Evolutionary conservation across 2,888 invertebrate genomes (phyloP).

Genomic region (Scaptomyza polygonia): DNA sequence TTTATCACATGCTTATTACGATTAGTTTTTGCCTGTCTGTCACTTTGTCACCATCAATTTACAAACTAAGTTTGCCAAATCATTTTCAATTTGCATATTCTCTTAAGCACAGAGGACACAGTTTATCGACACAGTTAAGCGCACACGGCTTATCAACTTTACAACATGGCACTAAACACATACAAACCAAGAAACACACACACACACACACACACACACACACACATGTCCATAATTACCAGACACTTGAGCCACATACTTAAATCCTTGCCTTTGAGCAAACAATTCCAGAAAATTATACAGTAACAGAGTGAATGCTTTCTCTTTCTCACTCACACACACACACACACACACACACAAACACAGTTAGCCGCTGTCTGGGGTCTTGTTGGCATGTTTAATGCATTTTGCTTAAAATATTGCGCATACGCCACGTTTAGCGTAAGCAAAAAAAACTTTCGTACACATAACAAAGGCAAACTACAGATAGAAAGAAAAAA

Average conservation of each 20-base stretch:
- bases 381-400: conserved; percentile 38
- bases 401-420: conserved; percentile 56
- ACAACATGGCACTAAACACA: conserved; percentile 28
- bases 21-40: conserved; percentile 3
- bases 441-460: conserved; percentile 59
- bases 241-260: conserved; percentile 56
- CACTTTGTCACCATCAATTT: neutral
- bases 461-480: conserved; percentile 31
- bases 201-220: neutral
- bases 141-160: conserved; percentile 48
- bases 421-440: conserved; percentile 71
- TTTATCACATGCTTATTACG: conserved; percentile 14
- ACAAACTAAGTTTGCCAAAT: conserved; percentile 9
- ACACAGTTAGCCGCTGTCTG: conserved; percentile 30
- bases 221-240: conserved; percentile 47
- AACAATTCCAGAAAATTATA: conserved; percentile 57
- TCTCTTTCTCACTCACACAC: neutral
- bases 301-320: conserved; percentile 5
- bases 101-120: conserved; percentile 27
- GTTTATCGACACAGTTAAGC: conserved; percentile 49
- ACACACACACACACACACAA: conserved; percentile 19
- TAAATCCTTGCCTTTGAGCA: conserved; percentile 52
- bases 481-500: neutral
- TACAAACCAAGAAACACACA: neutral
- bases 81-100: conserved; percentile 49